phyloP scores from a whole-genome alignment of 2,888 invertebrate genomes.

The Andrena minutula region DNA sequence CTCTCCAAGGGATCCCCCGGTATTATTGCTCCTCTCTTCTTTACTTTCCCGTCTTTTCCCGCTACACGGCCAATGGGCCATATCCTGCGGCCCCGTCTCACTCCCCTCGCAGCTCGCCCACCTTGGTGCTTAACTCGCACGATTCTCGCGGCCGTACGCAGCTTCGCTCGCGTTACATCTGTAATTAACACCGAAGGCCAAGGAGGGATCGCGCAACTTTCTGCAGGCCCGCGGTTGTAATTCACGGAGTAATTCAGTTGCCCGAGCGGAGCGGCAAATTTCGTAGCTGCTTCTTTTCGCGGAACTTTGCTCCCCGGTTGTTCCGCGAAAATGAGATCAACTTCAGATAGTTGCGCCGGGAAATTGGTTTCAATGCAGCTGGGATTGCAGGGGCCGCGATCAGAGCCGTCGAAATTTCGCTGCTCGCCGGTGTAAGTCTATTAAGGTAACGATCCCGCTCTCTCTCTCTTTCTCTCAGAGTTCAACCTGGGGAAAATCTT shows the following conservation, averaged over 20 bases:
- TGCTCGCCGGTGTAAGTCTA: constrained; percentile 40
- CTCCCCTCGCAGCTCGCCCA: constrained; percentile 7
- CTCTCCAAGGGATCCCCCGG: constrained; percentile 75
- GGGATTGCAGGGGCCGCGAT: constrained; percentile 31
- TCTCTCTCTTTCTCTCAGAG: constrained; percentile 4
- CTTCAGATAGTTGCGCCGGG: constrained; percentile 19
- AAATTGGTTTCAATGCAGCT: constrained; percentile 43
- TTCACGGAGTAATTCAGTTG: constrained; percentile 18
- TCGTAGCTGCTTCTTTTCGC: neutral
- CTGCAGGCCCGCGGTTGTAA: neutral
- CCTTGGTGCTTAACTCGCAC: constrained; percentile 66
- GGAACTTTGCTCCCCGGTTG: constrained; percentile 9
- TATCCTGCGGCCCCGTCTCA: constrained; percentile 36
- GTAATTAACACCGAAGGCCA: constrained; percentile 74
- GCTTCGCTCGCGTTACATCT: constrained; percentile 76
- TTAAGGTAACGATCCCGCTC: constrained; percentile 44
- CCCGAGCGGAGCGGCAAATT: neutral
- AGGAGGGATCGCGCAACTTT: neutral
- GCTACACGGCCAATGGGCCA: constrained; percentile 44
- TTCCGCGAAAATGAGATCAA: constrained; percentile 20
- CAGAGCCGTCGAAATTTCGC: constrained; percentile 42
- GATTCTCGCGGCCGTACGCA: constrained; percentile 62
- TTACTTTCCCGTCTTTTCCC: constrained; percentile 31
- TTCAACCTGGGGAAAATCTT: constrained; percentile 26
- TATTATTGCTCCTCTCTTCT: constrained; percentile 76